These are phyloP conservation scores for Prionailurus bengalensis DNA, from an alignment of 2,113 vertebrate species.

Conservation along the genomic window DNA sequence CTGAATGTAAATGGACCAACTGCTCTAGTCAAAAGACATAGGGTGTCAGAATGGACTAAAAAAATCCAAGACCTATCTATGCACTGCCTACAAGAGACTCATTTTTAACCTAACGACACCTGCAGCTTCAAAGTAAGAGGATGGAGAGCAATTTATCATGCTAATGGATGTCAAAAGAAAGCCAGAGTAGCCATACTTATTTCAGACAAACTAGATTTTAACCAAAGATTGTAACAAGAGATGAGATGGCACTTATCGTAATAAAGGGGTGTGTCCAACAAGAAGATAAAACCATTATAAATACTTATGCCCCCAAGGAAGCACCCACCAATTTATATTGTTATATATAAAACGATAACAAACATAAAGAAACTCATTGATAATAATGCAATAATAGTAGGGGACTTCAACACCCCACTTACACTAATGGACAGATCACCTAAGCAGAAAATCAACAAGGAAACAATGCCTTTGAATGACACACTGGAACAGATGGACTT, in stretches of 20 bases:
- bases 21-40: neutral
- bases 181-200: neutral
- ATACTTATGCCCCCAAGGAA: neutral
- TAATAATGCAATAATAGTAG: neutral
- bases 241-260: neutral
- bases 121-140: neutral
- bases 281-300: neutral
- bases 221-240: neutral
- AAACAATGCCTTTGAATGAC: neutral
- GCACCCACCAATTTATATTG: neutral
- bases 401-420: neutral
- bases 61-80: neutral
- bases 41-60: neutral
- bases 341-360: neutral
- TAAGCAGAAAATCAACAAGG: neutral
- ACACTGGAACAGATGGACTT: neutral
- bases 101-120: neutral
- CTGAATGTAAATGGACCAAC: neutral
- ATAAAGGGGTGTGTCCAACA: neutral
- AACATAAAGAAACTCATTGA: neutral
- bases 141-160: neutral
- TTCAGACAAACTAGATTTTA: neutral
- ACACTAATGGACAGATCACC: neutral
- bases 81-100: neutral
- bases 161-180: neutral